Base-by-base conservation (phyloP, 2,888 invertebrate species). In the Vesta saturnalis region DNA sequence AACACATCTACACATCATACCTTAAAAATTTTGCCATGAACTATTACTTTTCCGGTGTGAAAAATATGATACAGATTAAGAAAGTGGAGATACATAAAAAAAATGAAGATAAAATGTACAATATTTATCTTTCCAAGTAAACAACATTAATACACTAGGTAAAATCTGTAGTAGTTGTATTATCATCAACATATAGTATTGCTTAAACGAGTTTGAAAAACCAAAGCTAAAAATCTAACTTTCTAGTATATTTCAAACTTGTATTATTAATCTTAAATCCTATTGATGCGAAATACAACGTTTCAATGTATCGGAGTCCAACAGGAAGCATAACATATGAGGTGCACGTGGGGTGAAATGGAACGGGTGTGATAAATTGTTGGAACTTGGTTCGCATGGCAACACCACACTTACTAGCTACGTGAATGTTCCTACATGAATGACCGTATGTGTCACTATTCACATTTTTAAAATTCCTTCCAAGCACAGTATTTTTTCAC, bases 291-390 rank as follows among this genome's bases (percentile, higher is more conserved):
- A 64, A 64, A 54, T 65, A 43, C 60, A 65, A 60, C 65, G 43
- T 46, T 65, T 54, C 60, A 60, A 60, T 60, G 54, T 55, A 52
- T 49, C 56, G 47, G 55, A 65, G 47, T 60, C 52, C 55, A 58
- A 59, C 54, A 35, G 60, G 46, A 65, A 70, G 77, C 73, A 75
- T 79, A 79, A 77, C 79, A 79, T 76, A 78, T 79, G 76, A 80
- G 77, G 72, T 70, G 73, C 78, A 79, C 77, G 79, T 77, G 39
- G 78, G 71, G 72, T 75, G 75, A 78, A 79, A 79, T 78, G 78
- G 78, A 79, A 79, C 75, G 75, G 75, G 69, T 72, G 74, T 78
- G 79, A 78, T 78, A 78, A 78, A 79, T 78, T 77, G 76, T 73
- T 67, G 58, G 69, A 74, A 78, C 78, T 77, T 77, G 78, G 79